Evolutionary conservation across 2,888 invertebrate genomes (phyloP), one percentile per base, ranked within the genome.

Genomic region (Temnothorax unifasciatus): DNA sequence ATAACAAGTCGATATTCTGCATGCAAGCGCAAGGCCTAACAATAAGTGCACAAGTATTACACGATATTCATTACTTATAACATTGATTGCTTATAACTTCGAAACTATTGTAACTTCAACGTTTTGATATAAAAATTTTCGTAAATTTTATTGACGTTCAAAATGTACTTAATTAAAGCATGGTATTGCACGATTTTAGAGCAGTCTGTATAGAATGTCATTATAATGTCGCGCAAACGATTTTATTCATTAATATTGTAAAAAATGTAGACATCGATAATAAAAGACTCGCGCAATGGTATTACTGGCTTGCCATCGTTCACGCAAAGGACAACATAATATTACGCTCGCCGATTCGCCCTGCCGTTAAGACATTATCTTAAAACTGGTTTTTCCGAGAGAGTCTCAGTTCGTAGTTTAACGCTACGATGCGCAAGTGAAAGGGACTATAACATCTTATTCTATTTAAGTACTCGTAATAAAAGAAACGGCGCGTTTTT

Each of bases 391-490:
- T 79, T 79, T 73, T 79, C 75, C 59, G 47, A 81, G 74, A 68
- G 4, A 74, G 74, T 81, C 59, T 59, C 74, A 59, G 79, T 79
- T 73, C 74, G 71, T 79, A 73, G 74, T 81, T 81, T 74, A 81
- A 81, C 79, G 79, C 59, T 81, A 73, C 75, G 54, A 63, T 76
- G 82, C 64, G 75, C 82, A 82, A 44, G 52, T 76, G 82, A 74
- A 82, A 82, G 52, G 47, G 52, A 82, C 63, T 82, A 63, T 64
- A 61, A 83, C 81, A 68, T 81, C 59, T 84, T 82, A 71, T 74
- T 74, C 71, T 66, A 66, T 82, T 82, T 82, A 84, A 84, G 61
- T 41, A 54, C 54, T 69, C 61, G 69, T 63, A 69, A 75, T 63
- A 75, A 83, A 83, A 82, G 68, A 69, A 82, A 68, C 75, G 38